Percentiles rank a stretch among this genome's conserved stretches.
Evolutionary conservation across 2,113 vertebrate genomes (phyloP).

Genomic region (Turdus rufiventris): DNA sequence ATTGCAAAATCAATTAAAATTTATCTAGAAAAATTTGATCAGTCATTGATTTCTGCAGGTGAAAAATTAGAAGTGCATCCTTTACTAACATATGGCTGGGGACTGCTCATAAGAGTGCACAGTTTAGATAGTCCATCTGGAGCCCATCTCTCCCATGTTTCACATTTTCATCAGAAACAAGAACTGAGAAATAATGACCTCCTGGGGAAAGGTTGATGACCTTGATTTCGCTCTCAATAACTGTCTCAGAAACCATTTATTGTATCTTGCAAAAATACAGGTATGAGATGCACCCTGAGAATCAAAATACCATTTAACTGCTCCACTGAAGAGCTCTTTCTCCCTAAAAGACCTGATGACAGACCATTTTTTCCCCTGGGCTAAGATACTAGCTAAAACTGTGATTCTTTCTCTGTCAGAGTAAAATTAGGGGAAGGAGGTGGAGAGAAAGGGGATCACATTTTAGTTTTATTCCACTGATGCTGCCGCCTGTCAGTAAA

Average conservation of each 20-base stretch:
- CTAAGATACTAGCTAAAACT: conserved; percentile 41
- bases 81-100: background rate
- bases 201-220: background rate
- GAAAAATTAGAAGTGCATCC: background rate
- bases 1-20: conserved; percentile 40
- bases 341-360: conserved; percentile 35
- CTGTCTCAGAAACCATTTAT: conserved; percentile 14
- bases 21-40: background rate
- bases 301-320: conserved; percentile 23
- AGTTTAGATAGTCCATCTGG: background rate
- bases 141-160: background rate
- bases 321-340: conserved; percentile 1
- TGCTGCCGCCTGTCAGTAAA: conserved; percentile 60
- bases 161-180: conserved; percentile 16
- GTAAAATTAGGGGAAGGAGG: conserved; percentile 56
- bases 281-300: conserved; percentile 4
- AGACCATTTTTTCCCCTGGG: conserved; percentile 1
- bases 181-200: background rate
- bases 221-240: conserved; percentile 17
- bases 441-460: conserved; percentile 62
- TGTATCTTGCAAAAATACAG: background rate
- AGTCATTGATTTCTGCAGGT: background rate
- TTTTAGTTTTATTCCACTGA: conserved; percentile 61
- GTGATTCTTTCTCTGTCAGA: conserved; percentile 20
- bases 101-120: background rate